Evolutionary conservation across 1,140 invertebrate genomes (phyloP).

Genomic region (Pseudomyrmex sp.): DNA sequence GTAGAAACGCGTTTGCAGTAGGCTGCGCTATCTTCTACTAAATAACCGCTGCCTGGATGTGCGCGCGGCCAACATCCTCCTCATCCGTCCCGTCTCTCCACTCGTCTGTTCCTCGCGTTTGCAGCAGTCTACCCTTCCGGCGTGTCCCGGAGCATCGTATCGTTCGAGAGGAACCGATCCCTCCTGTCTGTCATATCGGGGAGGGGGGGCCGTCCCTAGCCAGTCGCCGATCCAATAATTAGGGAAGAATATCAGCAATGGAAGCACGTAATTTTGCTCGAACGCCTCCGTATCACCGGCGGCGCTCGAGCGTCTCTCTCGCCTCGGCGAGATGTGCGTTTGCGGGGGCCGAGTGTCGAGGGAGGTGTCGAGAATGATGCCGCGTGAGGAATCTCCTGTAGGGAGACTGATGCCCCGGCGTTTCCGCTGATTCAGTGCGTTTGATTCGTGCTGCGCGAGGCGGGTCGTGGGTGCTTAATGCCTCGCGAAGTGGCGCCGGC

Average conservation of each 20-base stretch:
- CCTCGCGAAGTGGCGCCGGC: constrained; percentile 52
- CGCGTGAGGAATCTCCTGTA: constrained; percentile 11
- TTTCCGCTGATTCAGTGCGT: constrained; percentile 59
- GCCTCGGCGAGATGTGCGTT: background rate
- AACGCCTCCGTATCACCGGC: constrained; percentile 35
- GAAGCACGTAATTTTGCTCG: constrained; percentile 46
- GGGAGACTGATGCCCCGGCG: constrained; percentile 27
- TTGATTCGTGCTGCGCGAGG: constrained; percentile 47
- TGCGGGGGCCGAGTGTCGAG: background rate
- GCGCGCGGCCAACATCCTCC: constrained; percentile 27
- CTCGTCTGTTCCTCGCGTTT: constrained; percentile 33
- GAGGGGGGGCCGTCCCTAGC: constrained; percentile 12
- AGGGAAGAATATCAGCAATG: constrained; percentile 59
- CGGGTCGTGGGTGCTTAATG: constrained; percentile 56
- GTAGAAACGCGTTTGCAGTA: constrained; percentile 55
- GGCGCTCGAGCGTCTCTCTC: constrained; percentile 41
- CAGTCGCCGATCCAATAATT: constrained; percentile 65
- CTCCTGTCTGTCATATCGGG: constrained; percentile 13
- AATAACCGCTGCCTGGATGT: constrained; percentile 78
- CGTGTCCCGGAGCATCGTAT: constrained; percentile 42
- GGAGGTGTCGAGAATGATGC: constrained; percentile 37
- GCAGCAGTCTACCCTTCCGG: background rate
- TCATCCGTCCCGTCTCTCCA: constrained; percentile 20
- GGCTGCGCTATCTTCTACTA: constrained; percentile 71
- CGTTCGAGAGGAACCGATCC: constrained; percentile 24